Conservation (phyloP, 2,888 invertebrate genomes). For the Homarus gammarus region DNA sequence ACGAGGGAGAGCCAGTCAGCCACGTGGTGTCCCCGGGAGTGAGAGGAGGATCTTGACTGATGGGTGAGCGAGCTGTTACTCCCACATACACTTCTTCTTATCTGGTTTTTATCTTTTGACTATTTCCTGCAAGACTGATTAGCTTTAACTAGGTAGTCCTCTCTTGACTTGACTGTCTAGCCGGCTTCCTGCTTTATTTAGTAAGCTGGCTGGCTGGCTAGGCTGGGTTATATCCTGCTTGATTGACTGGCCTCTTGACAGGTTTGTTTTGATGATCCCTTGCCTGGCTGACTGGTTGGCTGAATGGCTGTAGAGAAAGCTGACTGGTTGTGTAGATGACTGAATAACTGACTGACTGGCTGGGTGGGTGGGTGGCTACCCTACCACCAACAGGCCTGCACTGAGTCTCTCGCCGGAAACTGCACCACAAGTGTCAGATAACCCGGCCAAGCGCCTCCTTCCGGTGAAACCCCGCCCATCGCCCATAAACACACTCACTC, state of each 20-base stretch:
- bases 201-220: background rate
- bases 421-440: slow-evolving; percentile 31
- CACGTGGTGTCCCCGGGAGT: no score
- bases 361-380: background rate
- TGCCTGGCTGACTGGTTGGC: background rate
- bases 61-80: no score
- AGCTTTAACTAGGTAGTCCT: no score
- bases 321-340: background rate
- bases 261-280: background rate
- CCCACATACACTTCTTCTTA: no score
- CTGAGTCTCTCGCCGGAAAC: slow-evolving; percentile 22
- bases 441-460: slow-evolving; percentile 29
- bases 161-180: background rate
- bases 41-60: no score
- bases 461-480: background rate
- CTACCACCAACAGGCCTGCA: background rate
- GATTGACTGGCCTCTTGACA: background rate
- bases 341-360: no score
- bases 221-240: background rate
- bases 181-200: background rate
- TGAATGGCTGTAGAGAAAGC: no score
- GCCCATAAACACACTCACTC: background rate
- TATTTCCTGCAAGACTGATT: no score
- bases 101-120: no score
- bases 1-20: no score